These are phyloP conservation scores for Bradysia coprophila DNA, from an alignment of 1,140 invertebrate species.

Conservation along the genomic window DNA sequence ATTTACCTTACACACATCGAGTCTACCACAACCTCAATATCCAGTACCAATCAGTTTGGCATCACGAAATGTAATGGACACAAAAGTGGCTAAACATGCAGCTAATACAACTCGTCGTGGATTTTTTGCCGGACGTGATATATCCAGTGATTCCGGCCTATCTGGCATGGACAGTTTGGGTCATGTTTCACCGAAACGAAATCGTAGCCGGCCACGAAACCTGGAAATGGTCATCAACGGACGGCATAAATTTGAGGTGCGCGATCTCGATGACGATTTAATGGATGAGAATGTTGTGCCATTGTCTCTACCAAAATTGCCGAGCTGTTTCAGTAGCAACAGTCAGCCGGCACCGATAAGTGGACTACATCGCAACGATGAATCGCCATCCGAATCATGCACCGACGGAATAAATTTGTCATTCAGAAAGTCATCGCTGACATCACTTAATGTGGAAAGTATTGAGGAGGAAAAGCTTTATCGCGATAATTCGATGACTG, in stretches of 20 bases:
- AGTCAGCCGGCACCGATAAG: slow-evolving; percentile 4
- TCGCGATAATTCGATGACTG: slow-evolving; percentile 15
- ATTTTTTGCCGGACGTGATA: slow-evolving; percentile 24
- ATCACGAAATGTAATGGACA: slow-evolving; percentile 24
- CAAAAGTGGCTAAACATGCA: slow-evolving; percentile 52
- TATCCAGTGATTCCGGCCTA: slow-evolving; percentile 36
- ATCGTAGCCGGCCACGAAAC: slow-evolving; percentile 27
- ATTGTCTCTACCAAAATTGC: slow-evolving; percentile 31
- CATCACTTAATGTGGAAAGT: slow-evolving; percentile 9
- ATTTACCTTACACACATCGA: slow-evolving; percentile 52
- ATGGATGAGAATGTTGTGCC: slow-evolving; percentile 34
- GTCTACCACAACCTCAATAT: slow-evolving; percentile 49
- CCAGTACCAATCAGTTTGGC: slow-evolving; percentile 30
- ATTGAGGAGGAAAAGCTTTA: slow-evolving; percentile 21
- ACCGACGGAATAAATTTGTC: not conserved
- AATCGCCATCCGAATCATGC: slow-evolving; percentile 20
- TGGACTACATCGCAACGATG: slow-evolving; percentile 23
- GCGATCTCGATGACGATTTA: slow-evolving; percentile 34
- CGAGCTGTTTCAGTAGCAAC: slow-evolving; percentile 12
- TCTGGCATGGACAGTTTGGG: slow-evolving; percentile 29
- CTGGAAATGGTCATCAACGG: slow-evolving; percentile 35
- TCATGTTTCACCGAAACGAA: slow-evolving; percentile 15
- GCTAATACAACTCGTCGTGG: slow-evolving; percentile 34
- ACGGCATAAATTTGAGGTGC: slow-evolving; percentile 35
- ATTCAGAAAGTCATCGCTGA: not conserved